phyloP scores from a whole-genome alignment of 2,888 invertebrate genomes.

The Amblyjoppa proteus region DNA sequence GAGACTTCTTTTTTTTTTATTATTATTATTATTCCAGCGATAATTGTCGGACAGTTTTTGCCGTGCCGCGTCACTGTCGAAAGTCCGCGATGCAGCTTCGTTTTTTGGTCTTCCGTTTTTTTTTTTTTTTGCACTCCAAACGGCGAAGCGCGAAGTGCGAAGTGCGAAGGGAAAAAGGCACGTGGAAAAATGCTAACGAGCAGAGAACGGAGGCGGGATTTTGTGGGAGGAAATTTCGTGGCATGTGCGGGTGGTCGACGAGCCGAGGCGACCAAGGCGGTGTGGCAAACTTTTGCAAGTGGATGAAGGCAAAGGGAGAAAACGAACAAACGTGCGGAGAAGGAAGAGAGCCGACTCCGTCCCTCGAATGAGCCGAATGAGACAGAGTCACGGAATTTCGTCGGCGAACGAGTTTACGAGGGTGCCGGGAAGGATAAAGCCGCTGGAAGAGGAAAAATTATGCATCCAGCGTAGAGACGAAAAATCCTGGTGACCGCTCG shows the following conservation, averaged over 20 bases:
- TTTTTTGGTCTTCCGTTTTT: background rate
- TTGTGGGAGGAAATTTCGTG: background rate
- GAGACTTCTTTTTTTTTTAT: too few relatives aligned
- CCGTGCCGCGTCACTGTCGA: too few relatives aligned
- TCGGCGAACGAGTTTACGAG: conserved; percentile 36
- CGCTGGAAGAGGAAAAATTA: conserved; percentile 22
- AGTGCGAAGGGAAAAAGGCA: background rate
- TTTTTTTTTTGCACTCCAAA: background rate
- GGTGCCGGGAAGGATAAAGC: conserved; percentile 23
- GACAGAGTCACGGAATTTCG: conserved; percentile 31
- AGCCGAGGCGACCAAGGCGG: background rate
- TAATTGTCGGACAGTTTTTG: too few relatives aligned
- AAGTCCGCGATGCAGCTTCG: background rate
- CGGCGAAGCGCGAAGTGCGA: background rate
- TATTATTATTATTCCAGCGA: too few relatives aligned
- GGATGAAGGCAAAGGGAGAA: conserved; percentile 27
- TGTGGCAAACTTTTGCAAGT: conserved; percentile 6
- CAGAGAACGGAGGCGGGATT: background rate
- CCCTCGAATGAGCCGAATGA: conserved; percentile 26
- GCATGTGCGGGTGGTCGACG: background rate
- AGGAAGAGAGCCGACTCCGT: conserved; percentile 4
- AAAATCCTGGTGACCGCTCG: conserved; percentile 5
- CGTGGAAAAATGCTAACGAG: conserved; percentile 2
- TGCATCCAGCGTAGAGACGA: conserved; percentile 15
- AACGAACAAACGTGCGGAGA: conserved; percentile 31